Conservation (phyloP, 2,113 vertebrate genomes). For the Sardina pilchardus region DNA sequence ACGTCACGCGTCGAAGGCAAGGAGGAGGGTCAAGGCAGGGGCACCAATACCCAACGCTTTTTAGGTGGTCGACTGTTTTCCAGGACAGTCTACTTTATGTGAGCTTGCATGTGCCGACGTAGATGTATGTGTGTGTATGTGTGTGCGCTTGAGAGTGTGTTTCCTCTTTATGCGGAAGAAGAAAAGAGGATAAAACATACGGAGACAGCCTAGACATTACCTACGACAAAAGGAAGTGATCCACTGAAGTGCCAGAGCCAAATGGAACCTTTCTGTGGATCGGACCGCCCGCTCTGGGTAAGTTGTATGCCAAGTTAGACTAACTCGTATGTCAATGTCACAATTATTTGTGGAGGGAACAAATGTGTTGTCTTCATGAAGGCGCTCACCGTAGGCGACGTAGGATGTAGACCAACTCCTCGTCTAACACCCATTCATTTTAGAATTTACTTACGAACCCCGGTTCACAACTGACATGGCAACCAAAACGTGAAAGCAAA, state of each 20-base stretch:
- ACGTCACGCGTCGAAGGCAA: conserved; percentile 20
- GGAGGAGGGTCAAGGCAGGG: conserved; percentile 25
- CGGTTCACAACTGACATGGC: not conserved
- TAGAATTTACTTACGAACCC: not conserved
- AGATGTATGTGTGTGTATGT: conserved; percentile 7
- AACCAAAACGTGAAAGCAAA: not conserved
- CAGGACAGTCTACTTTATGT: not conserved
- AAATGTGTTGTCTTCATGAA: not conserved
- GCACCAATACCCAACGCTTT: conserved; percentile 3
- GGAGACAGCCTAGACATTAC: conserved; percentile 40
- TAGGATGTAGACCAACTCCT: not conserved
- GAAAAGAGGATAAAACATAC: conserved; percentile 31
- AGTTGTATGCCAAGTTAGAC: conserved; percentile 44
- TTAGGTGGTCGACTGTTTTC: not conserved
- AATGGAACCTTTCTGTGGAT: conserved; percentile 74
- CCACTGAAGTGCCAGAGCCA: conserved; percentile 40
- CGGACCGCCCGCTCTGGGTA: conserved; percentile 73
- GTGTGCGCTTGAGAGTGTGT: conserved; percentile 43
- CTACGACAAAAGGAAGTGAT: conserved; percentile 36
- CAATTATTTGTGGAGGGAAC: not conserved
- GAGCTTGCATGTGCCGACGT: conserved; percentile 16
- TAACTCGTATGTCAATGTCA: not conserved
- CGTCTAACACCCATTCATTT: not conserved
- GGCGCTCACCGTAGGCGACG: not conserved
- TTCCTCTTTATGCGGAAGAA: conserved; percentile 18